Percentiles rank a stretch among this genome's conserved stretches.
These are phyloP conservation scores for Tachuris rubrigastra DNA, from an alignment of 2,113 vertebrate genomes.

Conservation along the genomic window DNA sequence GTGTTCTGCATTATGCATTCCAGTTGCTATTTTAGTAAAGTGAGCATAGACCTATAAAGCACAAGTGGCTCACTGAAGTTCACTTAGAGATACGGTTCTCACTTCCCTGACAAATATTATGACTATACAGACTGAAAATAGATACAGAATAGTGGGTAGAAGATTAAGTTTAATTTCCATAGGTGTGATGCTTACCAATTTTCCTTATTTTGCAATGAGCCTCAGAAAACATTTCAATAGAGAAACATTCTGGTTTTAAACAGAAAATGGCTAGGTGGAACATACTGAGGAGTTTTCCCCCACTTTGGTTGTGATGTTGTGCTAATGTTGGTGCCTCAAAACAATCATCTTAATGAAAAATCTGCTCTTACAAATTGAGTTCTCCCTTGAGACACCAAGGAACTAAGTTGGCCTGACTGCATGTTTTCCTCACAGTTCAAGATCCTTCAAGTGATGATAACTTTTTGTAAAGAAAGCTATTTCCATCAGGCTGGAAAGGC, in stretches of 20 bases:
- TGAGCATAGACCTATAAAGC: not conserved
- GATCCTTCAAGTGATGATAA: not conserved
- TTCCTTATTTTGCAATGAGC: not conserved
- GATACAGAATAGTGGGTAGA: not conserved
- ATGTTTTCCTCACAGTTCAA: not conserved
- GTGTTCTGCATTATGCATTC: not conserved
- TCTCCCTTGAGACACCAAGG: not conserved
- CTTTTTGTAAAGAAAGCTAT: not conserved
- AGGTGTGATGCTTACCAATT: not conserved
- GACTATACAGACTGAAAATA: not conserved
- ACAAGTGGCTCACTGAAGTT: not conserved
- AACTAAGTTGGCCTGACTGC: not conserved
- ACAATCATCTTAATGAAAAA: not conserved
- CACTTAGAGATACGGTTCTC: not conserved
- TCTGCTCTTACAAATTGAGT: not conserved
- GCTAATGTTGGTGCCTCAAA: not conserved
- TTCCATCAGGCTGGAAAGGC: not conserved
- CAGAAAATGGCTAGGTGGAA: not conserved
- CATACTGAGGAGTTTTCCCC: not conserved
- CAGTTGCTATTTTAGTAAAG: not conserved
- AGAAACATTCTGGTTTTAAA: not conserved
- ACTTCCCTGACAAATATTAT: not conserved
- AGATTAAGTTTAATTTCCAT: not conserved
- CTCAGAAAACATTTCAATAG: not conserved
- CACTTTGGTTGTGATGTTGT: not conserved